phyloP scores from a whole-genome alignment of 1,140 invertebrate species.

The Subanguina moxae region DNA sequence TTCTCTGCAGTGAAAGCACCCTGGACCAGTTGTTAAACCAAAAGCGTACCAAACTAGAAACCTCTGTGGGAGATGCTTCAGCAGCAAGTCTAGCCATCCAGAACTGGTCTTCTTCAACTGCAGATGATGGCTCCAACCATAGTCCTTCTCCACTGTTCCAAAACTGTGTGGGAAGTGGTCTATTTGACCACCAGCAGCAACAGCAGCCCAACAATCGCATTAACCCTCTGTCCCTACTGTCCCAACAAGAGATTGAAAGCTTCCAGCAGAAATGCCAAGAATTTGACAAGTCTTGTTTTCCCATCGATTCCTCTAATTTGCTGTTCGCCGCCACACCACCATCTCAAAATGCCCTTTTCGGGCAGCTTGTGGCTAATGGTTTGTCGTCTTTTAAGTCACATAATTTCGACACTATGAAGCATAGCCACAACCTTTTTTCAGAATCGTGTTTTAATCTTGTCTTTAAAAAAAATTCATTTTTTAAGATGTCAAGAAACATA shows the following conservation, averaged over 20 bases:
- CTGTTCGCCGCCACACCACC: constrained; percentile 11
- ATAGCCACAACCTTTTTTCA: neutral
- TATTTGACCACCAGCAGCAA: neutral
- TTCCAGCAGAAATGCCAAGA: neutral
- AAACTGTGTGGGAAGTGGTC: neutral
- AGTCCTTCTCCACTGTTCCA: constrained; percentile 7
- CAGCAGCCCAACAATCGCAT: neutral
- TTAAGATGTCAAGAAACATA: neutral
- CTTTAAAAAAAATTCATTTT: neutral
- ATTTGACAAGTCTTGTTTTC: neutral
- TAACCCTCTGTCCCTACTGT: neutral
- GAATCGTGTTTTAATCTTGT: neutral
- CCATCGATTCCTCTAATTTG: neutral
- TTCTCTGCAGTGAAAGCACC: constrained; percentile 25
- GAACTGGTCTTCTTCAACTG: neutral
- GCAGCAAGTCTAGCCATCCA: neutral
- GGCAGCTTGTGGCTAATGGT: constrained; percentile 24
- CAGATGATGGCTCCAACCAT: neutral
- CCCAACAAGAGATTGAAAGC: neutral
- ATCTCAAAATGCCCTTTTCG: constrained; percentile 35
- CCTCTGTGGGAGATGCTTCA: neutral
- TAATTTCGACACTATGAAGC: neutral
- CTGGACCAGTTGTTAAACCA: constrained; percentile 33
- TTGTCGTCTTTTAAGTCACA: neutral
- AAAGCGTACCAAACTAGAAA: constrained; percentile 32